A percentile compares a stretch with the other conserved stretches of the same genome.
Conservation (phyloP, 2,888 invertebrate species). For the Apoda limacodes region DNA sequence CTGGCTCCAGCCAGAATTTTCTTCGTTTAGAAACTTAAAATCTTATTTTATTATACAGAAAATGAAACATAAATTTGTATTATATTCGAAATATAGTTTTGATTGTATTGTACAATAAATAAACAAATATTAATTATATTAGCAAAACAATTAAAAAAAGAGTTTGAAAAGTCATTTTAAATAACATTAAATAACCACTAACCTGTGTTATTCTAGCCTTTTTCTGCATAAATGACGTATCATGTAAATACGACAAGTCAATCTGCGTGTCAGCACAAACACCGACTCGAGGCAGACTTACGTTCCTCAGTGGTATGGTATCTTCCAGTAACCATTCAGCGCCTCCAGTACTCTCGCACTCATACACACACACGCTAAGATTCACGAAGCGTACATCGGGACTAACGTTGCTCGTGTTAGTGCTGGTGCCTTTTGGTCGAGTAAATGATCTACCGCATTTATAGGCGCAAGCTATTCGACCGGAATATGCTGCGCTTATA, state of each 20-base stretch:
- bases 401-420: slow-evolving; percentile 70
- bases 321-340: slow-evolving; percentile 96
- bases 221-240: slow-evolving; percentile 83
- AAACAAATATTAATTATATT: slow-evolving; percentile 1
- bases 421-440: slow-evolving; percentile 80
- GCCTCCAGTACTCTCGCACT: slow-evolving; percentile 97
- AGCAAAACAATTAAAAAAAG: too few relatives aligned
- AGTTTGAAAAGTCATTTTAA: too few relatives aligned
- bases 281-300: slow-evolving; percentile 85
- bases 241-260: slow-evolving; percentile 85
- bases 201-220: slow-evolving; percentile 84
- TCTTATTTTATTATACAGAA: too few relatives aligned
- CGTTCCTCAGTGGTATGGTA: slow-evolving; percentile 93
- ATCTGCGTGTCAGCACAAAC: slow-evolving; percentile 85
- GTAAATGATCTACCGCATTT: slow-evolving; percentile 93
- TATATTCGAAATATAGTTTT: background rate
- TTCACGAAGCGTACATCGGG: slow-evolving; percentile 84
- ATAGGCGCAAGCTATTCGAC: slow-evolving; percentile 97
- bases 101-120: background rate
- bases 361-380: slow-evolving; percentile 95
- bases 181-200: slow-evolving; percentile 13
- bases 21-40: too few relatives aligned
- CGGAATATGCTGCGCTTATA: slow-evolving; percentile 97
- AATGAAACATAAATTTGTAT: too few relatives aligned
- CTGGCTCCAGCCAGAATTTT: too few relatives aligned